These are phyloP conservation scores for Pygocentrus nattereri DNA, from an alignment of 2,797 vertebrate genomes.

Conservation along the genomic window DNA sequence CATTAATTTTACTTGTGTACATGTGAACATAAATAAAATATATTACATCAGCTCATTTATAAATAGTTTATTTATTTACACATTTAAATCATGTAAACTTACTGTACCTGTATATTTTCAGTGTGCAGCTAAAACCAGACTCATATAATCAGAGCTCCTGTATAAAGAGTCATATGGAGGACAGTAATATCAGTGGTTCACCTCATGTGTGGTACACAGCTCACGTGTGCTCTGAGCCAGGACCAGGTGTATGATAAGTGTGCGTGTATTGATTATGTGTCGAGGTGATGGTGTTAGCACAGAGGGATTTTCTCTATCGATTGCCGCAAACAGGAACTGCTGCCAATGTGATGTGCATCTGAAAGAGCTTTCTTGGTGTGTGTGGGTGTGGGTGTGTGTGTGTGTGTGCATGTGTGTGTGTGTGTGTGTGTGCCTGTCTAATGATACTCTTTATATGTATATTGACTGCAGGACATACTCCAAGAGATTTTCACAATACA, in stretches of 20 bases:
- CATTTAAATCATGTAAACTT: no score
- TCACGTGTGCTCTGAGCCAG: background rate
- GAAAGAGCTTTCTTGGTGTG: conserved; percentile 7
- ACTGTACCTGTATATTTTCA: no score
- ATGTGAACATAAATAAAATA: background rate
- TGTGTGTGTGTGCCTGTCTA: background rate
- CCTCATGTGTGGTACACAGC: background rate
- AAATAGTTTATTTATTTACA: no score
- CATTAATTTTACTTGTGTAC: background rate
- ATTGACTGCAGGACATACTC: background rate
- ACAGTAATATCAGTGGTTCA: background rate
- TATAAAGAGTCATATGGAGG: no score
- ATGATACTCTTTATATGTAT: background rate
- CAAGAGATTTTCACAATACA: no score
- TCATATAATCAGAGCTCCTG: background rate
- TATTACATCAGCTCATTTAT: no score
- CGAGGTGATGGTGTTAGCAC: conserved; percentile 40
- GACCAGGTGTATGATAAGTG: conserved; percentile 25
- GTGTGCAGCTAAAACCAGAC: no score
- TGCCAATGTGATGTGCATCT: conserved; percentile 60
- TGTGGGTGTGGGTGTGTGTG: conserved; percentile 16
- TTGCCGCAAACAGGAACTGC: conserved; percentile 36
- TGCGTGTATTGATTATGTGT: conserved; percentile 71
- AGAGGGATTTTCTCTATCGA: conserved; percentile 45
- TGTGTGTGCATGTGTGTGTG: background rate